Base-by-base conservation (phyloP, 2,797 vertebrate species). In the Triplophysa yarkandensis region DNA sequence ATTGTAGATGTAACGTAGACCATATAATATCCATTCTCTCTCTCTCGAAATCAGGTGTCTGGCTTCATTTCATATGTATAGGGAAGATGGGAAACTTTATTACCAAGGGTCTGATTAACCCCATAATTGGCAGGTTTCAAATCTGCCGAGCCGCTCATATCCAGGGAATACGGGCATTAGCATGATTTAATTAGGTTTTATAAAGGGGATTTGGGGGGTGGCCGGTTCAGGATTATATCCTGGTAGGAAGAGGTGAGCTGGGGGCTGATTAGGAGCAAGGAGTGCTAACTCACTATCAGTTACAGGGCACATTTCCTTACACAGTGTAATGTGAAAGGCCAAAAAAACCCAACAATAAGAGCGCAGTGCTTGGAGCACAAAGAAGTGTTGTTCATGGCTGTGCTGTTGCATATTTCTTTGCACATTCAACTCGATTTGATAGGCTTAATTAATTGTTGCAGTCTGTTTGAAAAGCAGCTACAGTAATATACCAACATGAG, bases 171-270 rank as follows among this genome's bases (percentile, higher is more conserved):
- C 48, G 25, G 60, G 71, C 76, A 84, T 84, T 84, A 82, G 78
- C 80, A 82, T 80, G 80, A 78, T 83, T 79, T 83, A 83, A 83
- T 83, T 82, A 80, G 76, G 71, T 65, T 78, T 76, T 66, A 58
- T 69, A 52, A 63, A 69, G 71, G 46, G 61, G 76, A 64, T 55
- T 68, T 58, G 23, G 67, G 36, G 68, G 71, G 72, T 71, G 52
- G 61, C 60, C 41, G 52, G 50, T 19, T 23, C 25, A 70, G 69
- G 48, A 71, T 48, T 75, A 73, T 62, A 23, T 36, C 75, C 58
- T 74, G 65, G 65, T 68, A 68, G 74, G 44, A 52, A 58, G 64
- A 75, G 73, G 73, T 75, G 73, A 68, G 64, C 64, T 21, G 32
- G 28, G 64, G 46, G 30, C 61, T 71, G 77, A 74, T 66, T 62